Evolutionary conservation across 2,888 invertebrate species (phyloP).

Genomic region (Clanis bilineata): DNA sequence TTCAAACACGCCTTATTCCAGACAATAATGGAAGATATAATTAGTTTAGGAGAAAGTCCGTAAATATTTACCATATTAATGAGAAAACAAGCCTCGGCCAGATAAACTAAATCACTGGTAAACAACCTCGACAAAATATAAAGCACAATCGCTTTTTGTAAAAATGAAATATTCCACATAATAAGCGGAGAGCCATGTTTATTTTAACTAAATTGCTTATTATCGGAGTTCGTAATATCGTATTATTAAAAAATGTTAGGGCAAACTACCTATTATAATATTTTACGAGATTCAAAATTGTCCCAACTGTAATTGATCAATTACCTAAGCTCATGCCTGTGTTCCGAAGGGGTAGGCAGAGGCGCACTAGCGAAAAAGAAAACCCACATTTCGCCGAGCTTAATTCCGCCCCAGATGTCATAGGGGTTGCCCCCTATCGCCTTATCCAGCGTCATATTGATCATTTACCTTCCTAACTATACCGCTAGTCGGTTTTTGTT

Average conservation of each 20-base stretch:
- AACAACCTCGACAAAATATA: constrained; percentile 38
- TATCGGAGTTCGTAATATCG: background rate
- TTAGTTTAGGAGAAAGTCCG: constrained; percentile 42
- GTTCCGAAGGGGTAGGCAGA: too few species aligned
- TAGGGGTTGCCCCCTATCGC: too few species aligned
- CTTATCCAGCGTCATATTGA: too few species aligned
- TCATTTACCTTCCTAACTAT: too few species aligned
- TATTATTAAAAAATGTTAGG: background rate
- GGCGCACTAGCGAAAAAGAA: too few species aligned
- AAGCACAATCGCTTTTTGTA: constrained; percentile 21
- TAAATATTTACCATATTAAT: constrained; percentile 51
- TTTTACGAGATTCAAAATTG: too few species aligned
- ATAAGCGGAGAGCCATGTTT: background rate
- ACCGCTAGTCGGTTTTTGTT: too few species aligned
- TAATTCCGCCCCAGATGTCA: too few species aligned
- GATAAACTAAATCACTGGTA: constrained; percentile 39
- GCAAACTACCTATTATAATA: too few species aligned
- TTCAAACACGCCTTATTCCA: background rate
- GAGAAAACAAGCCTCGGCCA: constrained; percentile 42
- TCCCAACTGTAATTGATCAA: constrained; percentile 9
- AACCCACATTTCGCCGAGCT: too few species aligned
- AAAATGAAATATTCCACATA: constrained; percentile 3
- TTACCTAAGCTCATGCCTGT: background rate
- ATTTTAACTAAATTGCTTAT: constrained; percentile 7
- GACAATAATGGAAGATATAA: background rate